Evolutionary conservation across 2,113 vertebrate species (phyloP).

Genomic region (Centrocercus urophasianus): DNA sequence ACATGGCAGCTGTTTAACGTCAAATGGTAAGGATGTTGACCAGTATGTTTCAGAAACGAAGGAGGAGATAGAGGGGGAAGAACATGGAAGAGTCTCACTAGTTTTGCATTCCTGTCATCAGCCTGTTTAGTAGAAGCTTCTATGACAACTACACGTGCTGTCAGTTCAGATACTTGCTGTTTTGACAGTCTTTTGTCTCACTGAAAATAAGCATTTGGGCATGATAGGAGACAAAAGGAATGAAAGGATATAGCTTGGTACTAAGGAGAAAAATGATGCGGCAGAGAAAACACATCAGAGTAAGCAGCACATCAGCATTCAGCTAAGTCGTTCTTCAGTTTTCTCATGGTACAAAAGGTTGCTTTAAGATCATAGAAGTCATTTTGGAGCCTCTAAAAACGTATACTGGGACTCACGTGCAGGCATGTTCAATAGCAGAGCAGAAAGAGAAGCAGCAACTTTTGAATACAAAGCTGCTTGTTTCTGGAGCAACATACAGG

Average conservation of each 20-base stretch:
- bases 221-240: not conserved
- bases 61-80: not conserved
- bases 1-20: constrained; percentile 43
- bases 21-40: not conserved
- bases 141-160: not conserved
- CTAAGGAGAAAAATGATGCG: not conserved
- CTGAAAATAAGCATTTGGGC: not conserved
- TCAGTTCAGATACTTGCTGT: not conserved
- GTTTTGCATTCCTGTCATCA: not conserved
- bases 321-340: not conserved
- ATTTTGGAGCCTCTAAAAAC: not conserved
- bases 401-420: not conserved
- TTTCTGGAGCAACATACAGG: not conserved
- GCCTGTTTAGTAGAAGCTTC: not conserved
- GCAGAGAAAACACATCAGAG: not conserved
- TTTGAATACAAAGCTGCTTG: not conserved
- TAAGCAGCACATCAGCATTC: not conserved
- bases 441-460: not conserved
- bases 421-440: not conserved
- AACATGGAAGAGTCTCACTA: not conserved
- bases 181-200: constrained; percentile 37
- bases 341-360: not conserved
- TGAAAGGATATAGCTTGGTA: not conserved
- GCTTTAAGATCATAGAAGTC: not conserved
- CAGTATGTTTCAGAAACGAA: not conserved